Evolutionary conservation across 1,140 invertebrate genomes (phyloP), one percentile per base, ranked within the genome.

Genomic region (Rhopalosiphum padi): DNA sequence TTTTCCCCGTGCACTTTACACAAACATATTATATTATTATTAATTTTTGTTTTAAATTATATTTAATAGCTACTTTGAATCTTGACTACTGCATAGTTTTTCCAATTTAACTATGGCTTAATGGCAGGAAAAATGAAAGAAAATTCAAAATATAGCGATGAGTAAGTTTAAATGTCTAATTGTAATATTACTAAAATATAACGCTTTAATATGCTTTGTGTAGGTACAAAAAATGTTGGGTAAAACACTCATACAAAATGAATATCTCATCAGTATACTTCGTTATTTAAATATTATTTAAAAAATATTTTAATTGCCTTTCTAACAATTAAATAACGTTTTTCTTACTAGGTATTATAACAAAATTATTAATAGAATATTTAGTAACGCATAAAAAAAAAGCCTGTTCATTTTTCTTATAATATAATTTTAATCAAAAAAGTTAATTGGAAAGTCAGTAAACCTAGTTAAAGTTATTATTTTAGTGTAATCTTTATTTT

Each of bases 111-210:
- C 25, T 46, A 93, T 93, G 91, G 35, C 5, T 93, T 85, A 53
- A 93, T 93, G 91, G 91, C 77, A 25, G 23, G 8, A 4, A 41
- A 41, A 53, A 93, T 85, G 91, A 93, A 85, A 37, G 7, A 43
- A 23, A 93, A 48, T 37, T 93, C 91, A 25, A 93, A 85, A 53
- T 93, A 85, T 55, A 93, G 91, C n/a, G 35, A 93, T 11, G 82
- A 93, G 91, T 93, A 37, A 93, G 91, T 93, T 23, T 9, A 41
- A 51, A 51, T 68, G 11, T 68, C 11, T 68, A n/a, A n/a, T 68
- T 68, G 30, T 30, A 68, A 68, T 68, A 30, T 68, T 30, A n/a
- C 30, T 68, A 30, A n/a, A 30, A 68, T 68, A 68, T 4, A n/a
- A 68, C 30, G 3, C 30, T 9, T 0, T n/a, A 68, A 25, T 68